Conservation (phyloP, 2,113 vertebrate genomes). For the Hippolais icterina region DNA sequence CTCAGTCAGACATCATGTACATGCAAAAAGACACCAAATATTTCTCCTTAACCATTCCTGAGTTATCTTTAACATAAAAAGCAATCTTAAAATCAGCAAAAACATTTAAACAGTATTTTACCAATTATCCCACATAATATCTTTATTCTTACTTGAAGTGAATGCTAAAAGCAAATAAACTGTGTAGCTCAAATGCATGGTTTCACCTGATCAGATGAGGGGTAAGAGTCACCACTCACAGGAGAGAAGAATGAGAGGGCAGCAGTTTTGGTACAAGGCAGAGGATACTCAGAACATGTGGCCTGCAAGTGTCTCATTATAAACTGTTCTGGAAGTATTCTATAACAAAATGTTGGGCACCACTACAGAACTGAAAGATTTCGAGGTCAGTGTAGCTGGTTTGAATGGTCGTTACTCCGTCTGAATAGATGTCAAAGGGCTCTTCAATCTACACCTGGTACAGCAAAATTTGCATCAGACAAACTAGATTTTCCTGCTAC, state of each 20-base stretch:
- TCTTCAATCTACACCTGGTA: not conserved
- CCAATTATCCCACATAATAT: not conserved
- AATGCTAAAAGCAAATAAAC: not conserved
- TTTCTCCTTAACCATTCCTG: not conserved
- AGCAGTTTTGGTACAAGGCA: not conserved
- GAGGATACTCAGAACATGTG: not conserved
- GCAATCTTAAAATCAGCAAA: not conserved
- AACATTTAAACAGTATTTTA: not conserved
- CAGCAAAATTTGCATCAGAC: not conserved
- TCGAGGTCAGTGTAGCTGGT: rapidly evolving
- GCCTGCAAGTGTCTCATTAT: not conserved
- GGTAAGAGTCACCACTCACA: not conserved
- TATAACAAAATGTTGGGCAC: not conserved
- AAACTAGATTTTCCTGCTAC: not conserved
- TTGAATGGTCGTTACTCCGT: not conserved
- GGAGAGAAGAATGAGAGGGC: not conserved
- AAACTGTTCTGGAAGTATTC: not conserved
- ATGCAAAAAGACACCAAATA: not conserved
- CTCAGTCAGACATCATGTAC: not conserved
- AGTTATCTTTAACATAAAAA: not conserved
- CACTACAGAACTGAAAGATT: not conserved
- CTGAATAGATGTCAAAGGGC: not conserved
- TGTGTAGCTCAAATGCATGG: not conserved
- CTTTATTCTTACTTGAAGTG: not conserved
- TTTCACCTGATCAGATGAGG: not conserved